Base-by-base conservation (phyloP, 2,113 vertebrate genomes). In the Sclerurus mexicanus region DNA sequence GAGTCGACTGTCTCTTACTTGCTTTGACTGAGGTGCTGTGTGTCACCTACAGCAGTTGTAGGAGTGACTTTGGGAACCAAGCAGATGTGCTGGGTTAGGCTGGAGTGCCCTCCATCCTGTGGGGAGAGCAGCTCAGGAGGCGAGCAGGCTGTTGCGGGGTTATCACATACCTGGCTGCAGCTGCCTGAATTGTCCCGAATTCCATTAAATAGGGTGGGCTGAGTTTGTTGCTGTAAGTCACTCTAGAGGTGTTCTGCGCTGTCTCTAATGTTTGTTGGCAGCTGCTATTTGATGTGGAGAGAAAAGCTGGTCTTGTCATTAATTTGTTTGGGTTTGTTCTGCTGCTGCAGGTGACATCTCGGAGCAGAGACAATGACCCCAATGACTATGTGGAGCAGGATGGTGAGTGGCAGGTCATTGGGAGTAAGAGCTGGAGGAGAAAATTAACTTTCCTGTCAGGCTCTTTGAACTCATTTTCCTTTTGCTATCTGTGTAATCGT, bases 311-410 rank as follows among this genome's bases (percentile, higher is more conserved):
- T 67, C 37, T 82, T 39, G 9, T n/a, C 12, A 0, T 60, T 56
- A 8, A 63, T 35, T 58, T 3, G 0, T 46, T 52, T 68, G 18
- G 9, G 50, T 69, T 89, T 52, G 16, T 84, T 95, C 13, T 80
- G 40, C 10, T 87, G 46, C 14, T 87, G 28, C 92, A 99, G 99
- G 99, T 99, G 84, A 99, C 99, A 1, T 99, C 99, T 75, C 98
- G 99, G 93, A 99, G 98, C 98, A 98, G 99, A 96, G 99, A 99
- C 96, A 99, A 99, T 0, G 99, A 99, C 91, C 99, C 99, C 71
- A 99, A 99, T 58, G 99, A 99, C 93, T 99, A 99, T 0, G 99
- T 99, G 62, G 99, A 99, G 90, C 99, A 99, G 95, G 99, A 99
- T 2, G 99, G 99, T 99, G 91, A 97, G 97, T 90, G 67, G 4